These are phyloP conservation scores for Pedetes capensis DNA, from an alignment of 2,113 vertebrate genomes.

Conservation along the genomic window DNA sequence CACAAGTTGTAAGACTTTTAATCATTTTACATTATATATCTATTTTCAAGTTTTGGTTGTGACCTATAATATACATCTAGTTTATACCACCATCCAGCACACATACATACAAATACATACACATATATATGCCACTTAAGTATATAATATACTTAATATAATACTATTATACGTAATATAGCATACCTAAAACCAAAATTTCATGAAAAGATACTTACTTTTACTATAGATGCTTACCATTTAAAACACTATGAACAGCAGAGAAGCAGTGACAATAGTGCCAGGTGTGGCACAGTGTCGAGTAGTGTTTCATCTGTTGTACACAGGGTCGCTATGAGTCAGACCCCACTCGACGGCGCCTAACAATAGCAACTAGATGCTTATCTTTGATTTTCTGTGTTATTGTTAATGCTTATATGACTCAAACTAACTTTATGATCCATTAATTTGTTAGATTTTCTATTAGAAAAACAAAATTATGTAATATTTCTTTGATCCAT, in stretches of 20 bases:
- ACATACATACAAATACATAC: no score
- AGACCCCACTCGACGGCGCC: no score
- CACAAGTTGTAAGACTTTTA: neutral
- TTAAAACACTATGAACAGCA: no score
- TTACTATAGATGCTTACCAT: neutral
- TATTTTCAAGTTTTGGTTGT: neutral
- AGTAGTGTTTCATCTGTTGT: no score
- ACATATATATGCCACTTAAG: neutral
- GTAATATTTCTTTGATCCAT: neutral
- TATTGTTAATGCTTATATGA: neutral
- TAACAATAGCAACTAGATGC: no score
- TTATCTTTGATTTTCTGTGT: neutral
- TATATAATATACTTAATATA: no score
- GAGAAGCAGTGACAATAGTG: no score
- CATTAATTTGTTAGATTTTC: neutral
- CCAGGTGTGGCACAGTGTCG: no score
- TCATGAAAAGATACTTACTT: slow-evolving; percentile 15
- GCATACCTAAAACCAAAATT: slow-evolving; percentile 29
- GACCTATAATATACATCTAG: neutral
- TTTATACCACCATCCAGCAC: neutral
- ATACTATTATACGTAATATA: no score
- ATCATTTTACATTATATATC: neutral
- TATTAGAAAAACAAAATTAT: slow-evolving; percentile 3
- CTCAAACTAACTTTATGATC: slow-evolving; percentile 8
- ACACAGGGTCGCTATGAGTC: no score